Conservation (phyloP, 2,797 vertebrate genomes). For the Sylvia borin region DNA sequence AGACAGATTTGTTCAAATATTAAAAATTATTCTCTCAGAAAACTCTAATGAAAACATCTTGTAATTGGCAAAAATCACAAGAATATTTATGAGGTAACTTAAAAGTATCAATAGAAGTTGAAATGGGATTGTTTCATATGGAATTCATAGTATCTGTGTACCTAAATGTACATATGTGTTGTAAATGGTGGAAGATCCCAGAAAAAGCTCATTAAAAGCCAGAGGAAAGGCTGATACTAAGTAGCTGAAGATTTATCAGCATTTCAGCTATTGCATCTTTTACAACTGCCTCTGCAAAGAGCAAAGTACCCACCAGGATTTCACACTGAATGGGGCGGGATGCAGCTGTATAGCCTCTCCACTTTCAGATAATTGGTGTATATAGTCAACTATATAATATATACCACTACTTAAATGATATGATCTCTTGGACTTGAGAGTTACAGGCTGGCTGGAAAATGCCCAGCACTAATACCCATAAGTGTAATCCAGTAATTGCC, state of each 20-base stretch:
- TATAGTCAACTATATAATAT: not conserved
- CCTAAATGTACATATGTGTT: not conserved
- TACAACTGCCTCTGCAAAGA: not conserved
- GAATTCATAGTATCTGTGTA: not conserved
- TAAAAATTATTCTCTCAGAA: not conserved
- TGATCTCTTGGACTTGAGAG: not conserved
- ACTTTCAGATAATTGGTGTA: not conserved
- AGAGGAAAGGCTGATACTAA: not conserved
- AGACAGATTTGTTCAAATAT: not conserved
- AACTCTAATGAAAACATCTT: not conserved
- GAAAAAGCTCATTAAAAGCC: not conserved
- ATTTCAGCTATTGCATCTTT: not conserved
- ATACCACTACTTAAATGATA: not conserved
- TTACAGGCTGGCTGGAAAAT: not conserved
- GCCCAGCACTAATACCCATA: not conserved
- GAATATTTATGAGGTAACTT: not conserved
- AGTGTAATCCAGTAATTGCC: not conserved
- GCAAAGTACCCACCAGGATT: not conserved
- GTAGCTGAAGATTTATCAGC: not conserved
- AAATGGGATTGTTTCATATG: fast-evolving
- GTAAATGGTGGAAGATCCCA: not conserved
- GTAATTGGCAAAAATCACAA: not conserved
- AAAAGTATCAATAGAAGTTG: not conserved
- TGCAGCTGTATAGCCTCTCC: not conserved
- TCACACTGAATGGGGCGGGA: not conserved